These are phyloP conservation scores for Diplodus sargus DNA, from an alignment of 2,797 vertebrate species.

Conservation along the genomic window DNA sequence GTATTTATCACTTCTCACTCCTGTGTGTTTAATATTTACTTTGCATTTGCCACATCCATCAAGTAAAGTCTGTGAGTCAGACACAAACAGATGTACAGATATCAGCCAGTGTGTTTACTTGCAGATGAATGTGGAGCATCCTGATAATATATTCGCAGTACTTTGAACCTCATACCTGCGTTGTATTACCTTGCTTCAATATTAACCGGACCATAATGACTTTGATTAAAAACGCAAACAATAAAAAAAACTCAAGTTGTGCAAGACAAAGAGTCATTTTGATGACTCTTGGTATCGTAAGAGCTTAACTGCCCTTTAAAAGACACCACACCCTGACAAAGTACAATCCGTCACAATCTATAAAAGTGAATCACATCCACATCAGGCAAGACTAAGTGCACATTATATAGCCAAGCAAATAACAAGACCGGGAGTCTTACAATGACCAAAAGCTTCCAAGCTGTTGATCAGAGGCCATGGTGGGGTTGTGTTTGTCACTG, in stretches of 20 bases:
- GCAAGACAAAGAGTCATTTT: background rate
- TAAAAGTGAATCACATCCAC: background rate
- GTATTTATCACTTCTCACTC: background rate
- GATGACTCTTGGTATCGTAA: background rate
- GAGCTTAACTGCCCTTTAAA: background rate
- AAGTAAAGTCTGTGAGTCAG: background rate
- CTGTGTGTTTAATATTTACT: background rate
- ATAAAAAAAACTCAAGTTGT: background rate
- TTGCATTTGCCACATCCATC: background rate
- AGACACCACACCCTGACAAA: background rate
- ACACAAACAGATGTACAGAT: background rate
- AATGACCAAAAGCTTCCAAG: background rate
- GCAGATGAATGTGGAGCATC: background rate
- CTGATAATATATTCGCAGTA: background rate
- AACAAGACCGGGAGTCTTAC: background rate
- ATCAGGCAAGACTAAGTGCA: background rate
- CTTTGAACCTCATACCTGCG: background rate
- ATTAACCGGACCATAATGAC: background rate
- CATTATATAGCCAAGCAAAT: background rate
- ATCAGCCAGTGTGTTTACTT: background rate
- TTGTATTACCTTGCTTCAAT: background rate
- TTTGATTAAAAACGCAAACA: background rate
- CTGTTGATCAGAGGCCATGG: background rate
- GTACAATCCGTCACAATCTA: background rate
- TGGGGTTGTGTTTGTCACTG: background rate